Evolutionary conservation across 1,140 invertebrate genomes (phyloP), one percentile per base, ranked within the genome.

Genomic region (Aphis craccivora): DNA sequence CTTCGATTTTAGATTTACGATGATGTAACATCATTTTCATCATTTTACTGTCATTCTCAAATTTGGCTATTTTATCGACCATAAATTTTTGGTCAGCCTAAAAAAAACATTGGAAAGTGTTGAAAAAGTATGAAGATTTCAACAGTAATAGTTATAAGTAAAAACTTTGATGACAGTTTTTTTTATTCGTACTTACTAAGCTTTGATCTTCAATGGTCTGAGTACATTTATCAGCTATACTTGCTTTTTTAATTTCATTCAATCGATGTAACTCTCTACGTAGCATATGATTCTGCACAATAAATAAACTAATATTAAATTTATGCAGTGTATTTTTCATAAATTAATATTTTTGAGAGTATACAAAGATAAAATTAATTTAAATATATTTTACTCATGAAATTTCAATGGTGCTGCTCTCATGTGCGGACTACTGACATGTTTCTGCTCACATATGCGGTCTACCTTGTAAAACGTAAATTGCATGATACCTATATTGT

Each of bases 1-100:
- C 76, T 92, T 93, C 81, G 1, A 93, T 93, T 93, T 93, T 93
- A 53, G 30, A 25, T 84, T 93, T 93, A 37, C 91, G 91, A 30
- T 84, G 30, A 84, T 93, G 91, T 30, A 93, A 22, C 81, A 93
- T 93, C 53, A 55, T 86, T 53, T 55, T 93, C 81, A 93, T 93
- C 20, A 93, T 11, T 20, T 40, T 25, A 40, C 84, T 93, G 40
- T 93, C 81, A 55, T 86, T 93, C 37, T 93, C 91, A 18, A 93
- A n/a, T 86, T 93, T 93, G 2, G 5, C 4, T 3, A 92, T 92
- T 86, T 93, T 93, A 40, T 84, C 81, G 14, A 25, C 43, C n/a
- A 83, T 86, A 30, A 23, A 86, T 55, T 53, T 84, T 20, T 84
- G 43, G 0, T 81, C 35, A 30, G 81, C 25, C 91, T 93, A 53